Base-by-base conservation (phyloP, 2,888 invertebrate genomes). In the Elaeidobius kamerunicus region DNA sequence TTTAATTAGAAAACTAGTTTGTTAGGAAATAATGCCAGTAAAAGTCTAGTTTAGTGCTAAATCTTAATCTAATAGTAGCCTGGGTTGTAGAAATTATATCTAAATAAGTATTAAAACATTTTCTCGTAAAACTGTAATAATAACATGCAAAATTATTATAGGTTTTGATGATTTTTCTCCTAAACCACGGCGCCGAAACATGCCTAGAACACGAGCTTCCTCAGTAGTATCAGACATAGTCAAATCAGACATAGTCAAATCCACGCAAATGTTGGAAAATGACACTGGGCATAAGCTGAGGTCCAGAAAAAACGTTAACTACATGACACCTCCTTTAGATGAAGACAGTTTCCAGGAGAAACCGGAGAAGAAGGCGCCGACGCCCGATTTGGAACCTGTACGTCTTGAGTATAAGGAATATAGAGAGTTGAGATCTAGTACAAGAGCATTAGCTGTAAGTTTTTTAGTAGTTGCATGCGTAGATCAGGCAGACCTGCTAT, bases 251-350 rank as follows among this genome's bases (percentile, higher is more conserved):
- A 48, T 48, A 9, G 45, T 32, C 14, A 52, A 45, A 23, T 34
- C 52, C 1, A 14, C 43, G 17, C 36, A 36, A 14, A 17, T 17
- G 2, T 11, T 35, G 1, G 55, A 55, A 28, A 50, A 39, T 14
- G 52, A 56, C 19, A 15, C 62, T 1, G 69, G 70, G 2, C 73
- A 73, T 59, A 67, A 68, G 51, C 61, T 75, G 49, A 65, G 76
- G 20, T 71, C 74, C 7, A 67, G 73, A 50, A 70, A 70, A 53
- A 70, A 69, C 28, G 65, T 70, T 19, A 73, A 69, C 60, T 71
- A 73, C 55, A 65, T 66, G 63, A 65, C 73, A 20, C 72, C 71
- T 3, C 70, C 71, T 1, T 69, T 70, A 12, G 75, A 74, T 39
- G 75, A 75, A 43, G 73, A 72, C 48, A 70, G 65, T 56, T 58